Percentiles rank a stretch among this genome's conserved stretches.
phyloP scores from a whole-genome alignment of 2,113 vertebrate species.

The Circaetus cinerascens region DNA sequence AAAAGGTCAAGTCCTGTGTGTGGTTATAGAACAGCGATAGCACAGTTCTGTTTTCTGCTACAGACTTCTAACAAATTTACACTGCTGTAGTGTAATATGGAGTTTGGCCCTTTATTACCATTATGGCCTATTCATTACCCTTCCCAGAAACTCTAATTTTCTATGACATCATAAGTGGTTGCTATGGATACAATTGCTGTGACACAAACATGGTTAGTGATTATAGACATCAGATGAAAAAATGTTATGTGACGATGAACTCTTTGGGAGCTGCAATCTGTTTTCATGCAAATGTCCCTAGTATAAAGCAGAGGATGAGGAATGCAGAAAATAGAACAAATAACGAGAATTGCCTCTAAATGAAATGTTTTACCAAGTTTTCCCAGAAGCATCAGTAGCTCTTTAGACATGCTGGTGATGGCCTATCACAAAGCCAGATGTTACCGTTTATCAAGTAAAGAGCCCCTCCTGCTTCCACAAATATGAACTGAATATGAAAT shows the following conservation, averaged over 20 bases:
- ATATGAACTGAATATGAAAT: conserved; percentile 63
- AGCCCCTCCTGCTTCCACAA: conserved; percentile 63
- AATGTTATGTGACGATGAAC: neutral
- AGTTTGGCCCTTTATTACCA: neutral
- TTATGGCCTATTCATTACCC: neutral
- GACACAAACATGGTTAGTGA: neutral
- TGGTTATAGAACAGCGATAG: neutral
- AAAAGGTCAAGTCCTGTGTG: neutral
- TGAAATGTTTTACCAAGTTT: conserved; percentile 57
- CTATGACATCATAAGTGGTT: conserved; percentile 27
- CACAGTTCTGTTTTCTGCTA: neutral
- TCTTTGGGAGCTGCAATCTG: neutral
- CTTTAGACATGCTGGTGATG: conserved; percentile 62
- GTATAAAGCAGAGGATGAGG: neutral
- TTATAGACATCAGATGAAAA: conserved; percentile 17
- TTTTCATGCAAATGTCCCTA: conserved; percentile 36
- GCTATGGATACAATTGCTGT: neutral
- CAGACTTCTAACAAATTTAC: neutral
- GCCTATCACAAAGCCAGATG: conserved; percentile 66
- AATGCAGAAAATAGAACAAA: conserved; percentile 59
- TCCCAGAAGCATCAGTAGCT: conserved; percentile 52
- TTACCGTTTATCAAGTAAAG: conserved; percentile 62
- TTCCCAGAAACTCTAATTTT: neutral
- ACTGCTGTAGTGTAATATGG: neutral
- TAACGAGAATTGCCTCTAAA: conserved; percentile 54